phyloP scores from a whole-genome alignment of 2,113 vertebrate species.

The Glaucidium brasilianum region DNA sequence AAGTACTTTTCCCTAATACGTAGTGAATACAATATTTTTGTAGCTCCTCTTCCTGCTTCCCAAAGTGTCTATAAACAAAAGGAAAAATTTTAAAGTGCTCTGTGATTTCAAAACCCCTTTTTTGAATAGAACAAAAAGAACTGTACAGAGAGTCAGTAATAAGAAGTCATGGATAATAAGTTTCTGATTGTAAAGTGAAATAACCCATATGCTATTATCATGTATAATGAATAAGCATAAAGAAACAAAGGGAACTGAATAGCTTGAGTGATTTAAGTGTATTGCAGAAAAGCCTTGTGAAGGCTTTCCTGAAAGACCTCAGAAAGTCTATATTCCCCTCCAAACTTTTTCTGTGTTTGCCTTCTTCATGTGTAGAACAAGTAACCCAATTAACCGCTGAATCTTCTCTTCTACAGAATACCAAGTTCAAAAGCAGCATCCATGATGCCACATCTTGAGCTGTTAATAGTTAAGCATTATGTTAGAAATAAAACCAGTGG shows the following conservation, averaged over 20 bases:
- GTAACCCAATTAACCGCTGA: not conserved
- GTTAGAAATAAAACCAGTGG: not conserved
- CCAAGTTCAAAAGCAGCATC: not conserved
- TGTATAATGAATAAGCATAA: slow-evolving; percentile 2
- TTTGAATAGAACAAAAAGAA: slow-evolving; percentile 42
- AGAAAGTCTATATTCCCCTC: not conserved
- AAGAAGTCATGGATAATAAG: slow-evolving; percentile 4
- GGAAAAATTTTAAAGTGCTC: not conserved
- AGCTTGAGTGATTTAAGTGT: not conserved
- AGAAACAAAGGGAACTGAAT: not conserved
- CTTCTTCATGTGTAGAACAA: not conserved
- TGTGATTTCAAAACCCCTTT: not conserved
- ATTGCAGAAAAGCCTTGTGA: not conserved
- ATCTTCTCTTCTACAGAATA: not conserved
- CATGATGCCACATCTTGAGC: not conserved
- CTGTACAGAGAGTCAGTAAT: slow-evolving; percentile 5
- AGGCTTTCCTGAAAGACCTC: not conserved
- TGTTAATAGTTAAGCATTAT: not conserved
- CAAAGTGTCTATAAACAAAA: not conserved
- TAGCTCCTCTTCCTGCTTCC: not conserved
- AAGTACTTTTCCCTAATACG: not conserved
- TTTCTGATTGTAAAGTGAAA: slow-evolving; percentile 42
- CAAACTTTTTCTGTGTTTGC: not conserved
- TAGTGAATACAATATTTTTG: not conserved
- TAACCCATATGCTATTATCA: slow-evolving; percentile 26